Conservation (phyloP, 92 coral and sea anemone genomes). For the Zoanthus sansibaricus region DNA sequence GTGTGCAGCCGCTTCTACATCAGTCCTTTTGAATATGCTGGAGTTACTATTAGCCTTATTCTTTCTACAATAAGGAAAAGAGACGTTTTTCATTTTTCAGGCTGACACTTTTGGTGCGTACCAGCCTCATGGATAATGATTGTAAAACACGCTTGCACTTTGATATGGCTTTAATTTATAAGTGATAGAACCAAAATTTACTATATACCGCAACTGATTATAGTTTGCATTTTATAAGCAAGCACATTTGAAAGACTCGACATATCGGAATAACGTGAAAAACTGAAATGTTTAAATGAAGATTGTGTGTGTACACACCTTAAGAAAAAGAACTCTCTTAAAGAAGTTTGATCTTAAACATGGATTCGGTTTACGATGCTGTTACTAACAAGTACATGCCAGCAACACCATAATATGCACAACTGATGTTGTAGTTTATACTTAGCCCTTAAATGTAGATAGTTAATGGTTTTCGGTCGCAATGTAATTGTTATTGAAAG, state of each 20-base stretch:
- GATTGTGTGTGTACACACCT: background rate
- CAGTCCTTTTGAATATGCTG: background rate
- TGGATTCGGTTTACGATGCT: background rate
- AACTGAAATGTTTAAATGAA: background rate
- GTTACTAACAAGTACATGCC: background rate
- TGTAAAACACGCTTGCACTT: background rate
- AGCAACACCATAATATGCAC: background rate
- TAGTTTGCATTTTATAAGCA: background rate
- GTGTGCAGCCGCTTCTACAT: background rate
- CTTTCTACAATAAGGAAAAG: background rate
- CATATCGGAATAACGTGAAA: background rate
- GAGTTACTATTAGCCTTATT: background rate
- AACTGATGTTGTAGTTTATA: background rate
- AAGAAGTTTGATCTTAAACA: background rate
- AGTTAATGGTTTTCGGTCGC: background rate
- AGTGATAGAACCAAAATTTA: background rate
- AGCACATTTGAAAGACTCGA: background rate
- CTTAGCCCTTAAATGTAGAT: background rate
- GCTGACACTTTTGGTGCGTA: background rate
- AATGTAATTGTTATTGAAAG: too few relatives aligned
- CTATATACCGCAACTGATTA: background rate
- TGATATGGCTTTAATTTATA: background rate
- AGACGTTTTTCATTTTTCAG: background rate
- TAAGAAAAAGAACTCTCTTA: background rate
- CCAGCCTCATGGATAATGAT: background rate